These are phyloP conservation scores for Oncopodura yosiiana DNA, from an alignment of 1,140 invertebrate genomes.

Conservation along the genomic window DNA sequence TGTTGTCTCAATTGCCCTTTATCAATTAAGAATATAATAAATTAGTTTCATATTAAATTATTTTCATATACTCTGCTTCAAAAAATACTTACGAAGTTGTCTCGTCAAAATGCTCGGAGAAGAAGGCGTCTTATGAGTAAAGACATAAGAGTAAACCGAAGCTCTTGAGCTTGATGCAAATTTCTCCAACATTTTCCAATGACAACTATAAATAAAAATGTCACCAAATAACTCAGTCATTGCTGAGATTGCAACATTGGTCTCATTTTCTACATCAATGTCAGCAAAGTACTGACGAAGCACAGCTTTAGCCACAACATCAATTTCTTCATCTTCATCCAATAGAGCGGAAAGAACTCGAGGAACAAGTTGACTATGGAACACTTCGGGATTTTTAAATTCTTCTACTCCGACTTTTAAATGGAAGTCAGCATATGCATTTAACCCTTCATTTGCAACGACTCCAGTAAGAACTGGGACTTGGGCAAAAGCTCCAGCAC, in stretches of 20 bases:
- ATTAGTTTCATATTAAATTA: no score
- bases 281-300: conserved; percentile 25
- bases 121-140: conserved; percentile 21
- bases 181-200: conserved; percentile 23
- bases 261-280: conserved; percentile 16
- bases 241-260: conserved; percentile 18
- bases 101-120: conserved; percentile 15
- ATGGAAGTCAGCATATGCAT: conserved; percentile 10
- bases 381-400: conserved; percentile 22
- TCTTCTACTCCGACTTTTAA: conserved; percentile 13
- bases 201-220: conserved; percentile 11
- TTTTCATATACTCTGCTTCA: no score
- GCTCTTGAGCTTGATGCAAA: conserved; percentile 1
- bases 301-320: conserved; percentile 13
- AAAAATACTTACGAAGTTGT: no score
- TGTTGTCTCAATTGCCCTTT: conserved; percentile 8
- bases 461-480: conserved; percentile 36
- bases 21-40: no score
- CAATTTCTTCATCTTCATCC: conserved; percentile 7
- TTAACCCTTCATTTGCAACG: conserved; percentile 34
- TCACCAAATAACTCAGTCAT: conserved; percentile 20
- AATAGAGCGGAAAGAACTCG: background rate
- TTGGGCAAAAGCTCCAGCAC: conserved; percentile 30
- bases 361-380: conserved; percentile 23
- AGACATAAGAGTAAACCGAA: conserved; percentile 23